A percentile compares a stretch with the other conserved stretches of the same genome.
These are phyloP conservation scores for Thelaira solivaga DNA, from an alignment of 2,888 invertebrate species.

Conservation along the genomic window DNA sequence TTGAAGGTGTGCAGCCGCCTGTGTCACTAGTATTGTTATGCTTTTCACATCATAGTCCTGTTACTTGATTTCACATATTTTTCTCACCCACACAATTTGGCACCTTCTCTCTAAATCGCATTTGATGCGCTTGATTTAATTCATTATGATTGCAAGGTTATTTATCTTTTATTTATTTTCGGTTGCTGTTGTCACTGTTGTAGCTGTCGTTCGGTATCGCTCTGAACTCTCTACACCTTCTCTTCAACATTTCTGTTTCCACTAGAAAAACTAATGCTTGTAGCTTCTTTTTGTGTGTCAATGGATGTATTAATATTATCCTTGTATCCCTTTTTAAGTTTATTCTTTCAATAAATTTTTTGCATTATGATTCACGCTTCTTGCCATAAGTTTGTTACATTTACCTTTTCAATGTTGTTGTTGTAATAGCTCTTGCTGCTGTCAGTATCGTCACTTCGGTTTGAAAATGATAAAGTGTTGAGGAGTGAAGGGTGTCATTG, in stretches of 20 bases:
- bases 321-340: not conserved
- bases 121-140: conserved; percentile 55
- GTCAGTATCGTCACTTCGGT: conserved; percentile 40
- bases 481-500: conserved; percentile 63
- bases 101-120: conserved; percentile 54
- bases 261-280: not conserved
- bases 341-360: not conserved
- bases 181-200: conserved; percentile 18
- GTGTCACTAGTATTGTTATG: too few species aligned
- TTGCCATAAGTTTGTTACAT: conserved; percentile 25
- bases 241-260: not conserved
- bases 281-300: not conserved
- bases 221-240: conserved; percentile 27
- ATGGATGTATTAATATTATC: not conserved
- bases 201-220: conserved; percentile 11
- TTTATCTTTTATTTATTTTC: conserved; percentile 32
- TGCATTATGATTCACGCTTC: conserved; percentile 41
- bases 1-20: too few species aligned
- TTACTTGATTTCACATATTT: conserved; percentile 39
- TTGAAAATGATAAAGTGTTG: conserved; percentile 64
- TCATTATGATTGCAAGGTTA: conserved; percentile 66
- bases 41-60: not conserved
- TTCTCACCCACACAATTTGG: conserved; percentile 24
- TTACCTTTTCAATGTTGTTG: conserved; percentile 15
- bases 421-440: conserved; percentile 13